These are phyloP conservation scores for Poeciliopsis turrubarensis DNA, from an alignment of 2,113 vertebrate genomes.

Conservation along the genomic window DNA sequence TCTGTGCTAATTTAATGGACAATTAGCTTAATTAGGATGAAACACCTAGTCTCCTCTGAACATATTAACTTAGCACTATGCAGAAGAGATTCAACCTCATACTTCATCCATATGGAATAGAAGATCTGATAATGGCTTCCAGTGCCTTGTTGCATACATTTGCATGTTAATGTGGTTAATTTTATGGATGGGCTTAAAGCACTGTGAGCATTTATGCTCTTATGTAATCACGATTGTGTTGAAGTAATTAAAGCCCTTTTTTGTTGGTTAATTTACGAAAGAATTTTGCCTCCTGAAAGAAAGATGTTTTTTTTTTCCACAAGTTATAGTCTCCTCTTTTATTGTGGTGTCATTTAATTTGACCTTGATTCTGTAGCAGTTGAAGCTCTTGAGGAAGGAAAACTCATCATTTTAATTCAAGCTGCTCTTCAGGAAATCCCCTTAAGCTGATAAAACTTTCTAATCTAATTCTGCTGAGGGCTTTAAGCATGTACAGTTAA, in stretches of 20 bases:
- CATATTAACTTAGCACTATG: not conserved
- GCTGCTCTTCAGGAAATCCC: not conserved
- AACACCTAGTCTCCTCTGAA: not conserved
- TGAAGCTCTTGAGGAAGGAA: no score
- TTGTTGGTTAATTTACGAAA: not conserved
- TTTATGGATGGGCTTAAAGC: not conserved
- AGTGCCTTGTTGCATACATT: not conserved
- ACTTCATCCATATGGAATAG: slow-evolving; percentile 5
- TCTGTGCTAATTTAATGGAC: not conserved
- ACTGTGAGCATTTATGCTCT: not conserved
- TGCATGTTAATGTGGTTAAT: not conserved
- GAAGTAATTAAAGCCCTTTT: not conserved
- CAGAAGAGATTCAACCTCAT: not conserved
- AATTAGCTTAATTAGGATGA: not conserved
- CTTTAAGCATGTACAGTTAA: not conserved
- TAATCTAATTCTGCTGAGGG: not conserved
- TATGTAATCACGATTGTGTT: not conserved
- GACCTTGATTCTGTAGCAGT: not conserved
- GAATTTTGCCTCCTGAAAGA: no score
- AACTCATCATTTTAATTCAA: not conserved
- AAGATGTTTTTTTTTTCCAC: no score
- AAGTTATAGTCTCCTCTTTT: not conserved
- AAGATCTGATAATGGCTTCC: not conserved
- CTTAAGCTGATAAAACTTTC: not conserved
- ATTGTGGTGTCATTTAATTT: not conserved